phyloP scores from a whole-genome alignment of 2,797 vertebrate species.

The Oreonectes daqikongensis region DNA sequence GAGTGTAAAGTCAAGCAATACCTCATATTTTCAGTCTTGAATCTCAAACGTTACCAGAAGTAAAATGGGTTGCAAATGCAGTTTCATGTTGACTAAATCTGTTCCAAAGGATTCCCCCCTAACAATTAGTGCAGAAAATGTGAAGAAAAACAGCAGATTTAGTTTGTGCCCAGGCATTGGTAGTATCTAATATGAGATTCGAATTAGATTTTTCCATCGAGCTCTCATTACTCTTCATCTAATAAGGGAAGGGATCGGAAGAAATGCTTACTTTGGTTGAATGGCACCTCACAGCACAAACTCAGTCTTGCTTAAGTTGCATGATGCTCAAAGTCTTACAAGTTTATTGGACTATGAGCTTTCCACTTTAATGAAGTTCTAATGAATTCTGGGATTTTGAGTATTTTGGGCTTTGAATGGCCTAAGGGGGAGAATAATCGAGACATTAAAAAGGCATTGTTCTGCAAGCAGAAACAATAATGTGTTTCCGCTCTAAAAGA shows the following conservation, averaged over 20 bases:
- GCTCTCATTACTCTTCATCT: slow-evolving; percentile 35
- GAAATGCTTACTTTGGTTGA: slow-evolving; percentile 29
- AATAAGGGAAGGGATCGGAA: slow-evolving; percentile 41
- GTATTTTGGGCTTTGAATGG: slow-evolving; percentile 32
- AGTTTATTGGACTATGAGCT: slow-evolving; percentile 53
- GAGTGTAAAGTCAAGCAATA: neutral
- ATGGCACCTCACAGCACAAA: slow-evolving; percentile 16
- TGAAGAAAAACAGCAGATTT: neutral
- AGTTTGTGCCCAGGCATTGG: neutral
- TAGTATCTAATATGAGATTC: slow-evolving; percentile 31
- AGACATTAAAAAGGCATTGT: slow-evolving; percentile 52
- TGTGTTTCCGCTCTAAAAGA: slow-evolving; percentile 47
- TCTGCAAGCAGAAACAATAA: slow-evolving; percentile 45
- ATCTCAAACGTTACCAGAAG: neutral
- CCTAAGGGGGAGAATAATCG: slow-evolving; percentile 45
- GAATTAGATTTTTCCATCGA: neutral
- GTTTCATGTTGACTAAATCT: slow-evolving; percentile 18
- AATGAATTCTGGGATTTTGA: slow-evolving; percentile 59
- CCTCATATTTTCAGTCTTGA: neutral
- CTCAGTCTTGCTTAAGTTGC: slow-evolving; percentile 36
- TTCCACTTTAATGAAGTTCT: slow-evolving; percentile 54
- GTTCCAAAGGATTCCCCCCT: neutral
- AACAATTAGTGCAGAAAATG: slow-evolving; percentile 22
- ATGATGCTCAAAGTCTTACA: slow-evolving; percentile 31
- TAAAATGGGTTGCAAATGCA: neutral